Base-by-base conservation (phyloP, 1,140 invertebrate genomes). In the Uloborus diversus region DNA sequence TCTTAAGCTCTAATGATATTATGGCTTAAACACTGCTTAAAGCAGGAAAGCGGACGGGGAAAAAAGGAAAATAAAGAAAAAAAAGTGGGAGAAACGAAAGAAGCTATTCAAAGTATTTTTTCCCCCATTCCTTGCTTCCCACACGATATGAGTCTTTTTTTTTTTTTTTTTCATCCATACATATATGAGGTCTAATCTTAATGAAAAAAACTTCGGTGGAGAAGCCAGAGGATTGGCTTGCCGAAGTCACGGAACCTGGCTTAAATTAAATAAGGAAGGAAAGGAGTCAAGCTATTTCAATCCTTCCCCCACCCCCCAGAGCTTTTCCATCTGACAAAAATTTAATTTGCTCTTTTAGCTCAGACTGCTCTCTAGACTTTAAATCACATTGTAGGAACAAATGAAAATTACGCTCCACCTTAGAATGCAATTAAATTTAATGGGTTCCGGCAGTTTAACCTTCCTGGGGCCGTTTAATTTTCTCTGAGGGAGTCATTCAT, bases 401-500 rank as follows among this genome's bases (percentile, higher is more conserved):
- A 78, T 78, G 73, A 78, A 78, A 78, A 78, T 78, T 78, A 65
- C 73, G 61, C 27, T 57, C 30, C n/a, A 47, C 73, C 59, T 35
- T 62, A 62, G 57, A 65, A 78, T 66, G 73, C 73, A 78, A 78
- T 78, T 78, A 78, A 78, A 78, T 78, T 78, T 78, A 78, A 78
- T 78, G 73, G 70, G 37, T 27, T 78, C 27, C 53, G n/a, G 13
- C 20, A 53, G 17, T 53, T n/a, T n/a, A 14, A 7, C 23, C 23
- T 53, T 53, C 49, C 49, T 20, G 17, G 7, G 7, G 49, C 49
- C 3, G 27, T 17, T 53, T 33, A 3, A 33, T 53, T 42, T 59
- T 71, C 33, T 17, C 53, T 33, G 9, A 3, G 9, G 33, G 53
- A 73, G 70, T 73, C 70, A 62, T 4, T 59, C 33, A 42, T 42